These are phyloP conservation scores for Epirrhoe alternata DNA, from an alignment of 2,888 invertebrate genomes.

Conservation along the genomic window DNA sequence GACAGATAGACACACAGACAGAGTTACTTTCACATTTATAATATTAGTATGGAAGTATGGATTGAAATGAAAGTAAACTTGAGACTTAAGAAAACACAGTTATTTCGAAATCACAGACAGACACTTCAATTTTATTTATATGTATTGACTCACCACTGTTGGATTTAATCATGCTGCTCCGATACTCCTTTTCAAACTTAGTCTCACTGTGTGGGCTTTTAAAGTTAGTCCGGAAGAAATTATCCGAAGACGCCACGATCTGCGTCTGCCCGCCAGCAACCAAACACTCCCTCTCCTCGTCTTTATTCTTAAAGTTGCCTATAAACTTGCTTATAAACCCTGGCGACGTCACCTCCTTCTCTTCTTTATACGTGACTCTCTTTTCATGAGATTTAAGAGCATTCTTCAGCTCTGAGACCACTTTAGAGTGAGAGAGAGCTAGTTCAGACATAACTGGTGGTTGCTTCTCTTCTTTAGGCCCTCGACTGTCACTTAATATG, in stretches of 20 bases:
- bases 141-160: conserved; percentile 69
- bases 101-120: too few species aligned
- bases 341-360: conserved; percentile 65
- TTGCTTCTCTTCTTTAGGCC: conserved; percentile 58
- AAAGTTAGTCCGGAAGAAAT: conserved; percentile 79
- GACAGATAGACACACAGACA: too few species aligned
- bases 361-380: conserved; percentile 63
- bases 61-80: too few species aligned
- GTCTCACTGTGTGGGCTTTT: conserved; percentile 69
- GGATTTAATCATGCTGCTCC: conserved; percentile 71
- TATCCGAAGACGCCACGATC: conserved; percentile 79
- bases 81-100: too few species aligned
- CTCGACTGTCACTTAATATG: conserved; percentile 65
- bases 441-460: conserved; percentile 72
- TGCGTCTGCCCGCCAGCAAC: conserved; percentile 65
- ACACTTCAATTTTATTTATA: too few species aligned
- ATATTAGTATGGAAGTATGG: too few species aligned
- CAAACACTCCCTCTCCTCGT: conserved; percentile 75
- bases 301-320: conserved; percentile 75
- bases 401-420: conserved; percentile 77
- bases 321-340: conserved; percentile 79
- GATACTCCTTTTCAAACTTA: conserved; percentile 73
- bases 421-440: conserved; percentile 78
- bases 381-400: conserved; percentile 77
- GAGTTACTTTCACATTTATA: too few species aligned